Percentiles rank a stretch among this genome's conserved stretches.
phyloP scores from a whole-genome alignment of 2,113 vertebrate genomes.

The Dendropsophus ebraccatus region DNA sequence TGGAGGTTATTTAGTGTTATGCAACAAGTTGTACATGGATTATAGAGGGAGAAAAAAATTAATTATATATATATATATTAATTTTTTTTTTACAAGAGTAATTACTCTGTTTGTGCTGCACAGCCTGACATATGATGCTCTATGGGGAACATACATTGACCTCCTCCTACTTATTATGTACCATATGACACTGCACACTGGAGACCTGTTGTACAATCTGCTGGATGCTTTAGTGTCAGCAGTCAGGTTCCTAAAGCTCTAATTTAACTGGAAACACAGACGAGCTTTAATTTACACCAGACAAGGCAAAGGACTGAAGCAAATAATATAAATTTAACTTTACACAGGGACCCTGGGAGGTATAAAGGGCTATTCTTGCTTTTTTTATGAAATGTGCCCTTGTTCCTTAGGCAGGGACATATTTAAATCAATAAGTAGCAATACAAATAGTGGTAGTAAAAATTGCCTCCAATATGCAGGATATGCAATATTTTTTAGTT shows the following conservation, averaged over 20 bases:
- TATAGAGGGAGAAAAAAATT: too few relatives aligned
- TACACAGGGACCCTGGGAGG: background rate
- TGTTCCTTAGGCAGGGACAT: background rate
- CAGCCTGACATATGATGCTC: background rate
- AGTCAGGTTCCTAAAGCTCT: background rate
- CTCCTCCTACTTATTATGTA: conserved; percentile 11
- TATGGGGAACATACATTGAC: background rate
- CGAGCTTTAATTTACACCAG: background rate
- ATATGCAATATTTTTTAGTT: too few relatives aligned
- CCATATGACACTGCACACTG: background rate
- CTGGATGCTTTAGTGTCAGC: background rate
- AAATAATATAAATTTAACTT: conserved; percentile 17
- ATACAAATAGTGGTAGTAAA: background rate
- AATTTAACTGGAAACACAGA: background rate
- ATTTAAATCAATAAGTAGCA: background rate
- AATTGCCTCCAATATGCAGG: too few relatives aligned
- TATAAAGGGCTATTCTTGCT: background rate
- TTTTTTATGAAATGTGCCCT: background rate
- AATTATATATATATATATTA: too few relatives aligned
- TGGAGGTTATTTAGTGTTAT: too few relatives aligned
- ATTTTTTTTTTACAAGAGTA: background rate
- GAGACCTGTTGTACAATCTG: conserved; percentile 1
- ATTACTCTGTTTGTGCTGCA: background rate
- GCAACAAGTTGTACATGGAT: too few relatives aligned
- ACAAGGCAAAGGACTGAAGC: background rate